Percentiles rank a stretch among this genome's conserved stretches.
These are phyloP conservation scores for Cranoglanis bouderius DNA, from an alignment of 2,113 vertebrate genomes.

Conservation along the genomic window DNA sequence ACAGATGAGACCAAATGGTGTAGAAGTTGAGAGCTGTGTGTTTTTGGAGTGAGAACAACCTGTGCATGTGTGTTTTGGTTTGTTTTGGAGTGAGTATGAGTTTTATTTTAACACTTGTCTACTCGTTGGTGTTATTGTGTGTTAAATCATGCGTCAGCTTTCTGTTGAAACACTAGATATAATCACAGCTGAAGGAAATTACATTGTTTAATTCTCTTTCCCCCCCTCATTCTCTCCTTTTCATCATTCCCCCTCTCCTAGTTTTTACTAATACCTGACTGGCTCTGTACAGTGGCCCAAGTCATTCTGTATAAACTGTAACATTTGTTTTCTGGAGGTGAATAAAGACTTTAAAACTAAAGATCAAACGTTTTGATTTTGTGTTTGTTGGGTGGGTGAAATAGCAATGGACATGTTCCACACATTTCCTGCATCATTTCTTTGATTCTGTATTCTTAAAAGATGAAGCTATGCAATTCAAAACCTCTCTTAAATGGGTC, in stretches of 20 bases:
- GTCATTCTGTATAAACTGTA: constrained; percentile 89
- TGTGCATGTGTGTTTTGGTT: constrained; percentile 6
- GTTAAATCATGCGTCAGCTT: constrained; percentile 65
- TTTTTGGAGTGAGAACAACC: constrained; percentile 56
- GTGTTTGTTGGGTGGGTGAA: constrained; percentile 27
- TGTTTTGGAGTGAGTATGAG: constrained; percentile 13
- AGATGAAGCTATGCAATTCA: not conserved
- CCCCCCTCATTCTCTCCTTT: constrained; percentile 51
- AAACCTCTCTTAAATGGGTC: not conserved
- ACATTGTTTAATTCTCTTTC: constrained; percentile 70
- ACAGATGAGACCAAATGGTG: constrained; percentile 66
- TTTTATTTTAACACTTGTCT: constrained; percentile 50
- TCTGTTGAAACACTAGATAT: constrained; percentile 79
- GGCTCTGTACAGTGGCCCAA: constrained; percentile 77
- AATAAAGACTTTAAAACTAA: constrained; percentile 86
- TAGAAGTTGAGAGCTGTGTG: constrained; percentile 57
- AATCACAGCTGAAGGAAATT: constrained; percentile 64
- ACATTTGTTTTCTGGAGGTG: constrained; percentile 80
- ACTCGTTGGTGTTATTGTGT: constrained; percentile 54
- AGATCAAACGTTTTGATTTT: constrained; percentile 35
- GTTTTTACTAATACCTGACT: constrained; percentile 88
- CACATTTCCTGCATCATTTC: not conserved
- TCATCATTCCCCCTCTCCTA: constrained; percentile 56
- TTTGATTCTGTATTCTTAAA: not conserved
- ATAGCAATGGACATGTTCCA: constrained; percentile 58